Evolutionary conservation across 2,888 invertebrate species (phyloP).

Genomic region (Augochlorella aurata): DNA sequence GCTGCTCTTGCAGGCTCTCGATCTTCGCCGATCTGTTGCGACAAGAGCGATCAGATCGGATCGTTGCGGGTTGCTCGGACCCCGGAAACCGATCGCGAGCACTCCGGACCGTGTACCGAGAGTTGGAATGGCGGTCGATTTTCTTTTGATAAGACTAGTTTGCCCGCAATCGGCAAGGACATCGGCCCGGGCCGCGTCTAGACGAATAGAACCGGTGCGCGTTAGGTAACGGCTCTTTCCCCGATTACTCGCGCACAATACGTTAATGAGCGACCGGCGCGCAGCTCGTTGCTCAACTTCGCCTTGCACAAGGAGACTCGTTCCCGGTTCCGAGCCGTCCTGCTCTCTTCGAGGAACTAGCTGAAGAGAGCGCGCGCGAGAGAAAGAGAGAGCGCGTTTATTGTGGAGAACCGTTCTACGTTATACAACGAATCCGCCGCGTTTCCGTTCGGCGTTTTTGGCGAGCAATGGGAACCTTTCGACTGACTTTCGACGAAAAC

Average conservation of each 20-base stretch:
- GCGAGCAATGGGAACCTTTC: slow-evolving; percentile 2
- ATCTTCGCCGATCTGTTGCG: slow-evolving; percentile 74
- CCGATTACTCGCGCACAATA: slow-evolving; percentile 62
- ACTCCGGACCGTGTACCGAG: neutral
- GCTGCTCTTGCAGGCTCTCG: slow-evolving; percentile 82
- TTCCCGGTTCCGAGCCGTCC: slow-evolving; percentile 8
- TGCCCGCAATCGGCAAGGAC: slow-evolving; percentile 45
- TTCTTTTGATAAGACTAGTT: slow-evolving; percentile 17
- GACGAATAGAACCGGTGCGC: slow-evolving; percentile 9
- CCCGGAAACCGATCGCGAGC: neutral
- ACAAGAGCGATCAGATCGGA: slow-evolving; percentile 12
- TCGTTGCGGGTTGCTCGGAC: neutral
- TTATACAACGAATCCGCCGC: slow-evolving; percentile 42
- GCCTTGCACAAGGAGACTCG: slow-evolving; percentile 57
- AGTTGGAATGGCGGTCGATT: neutral
- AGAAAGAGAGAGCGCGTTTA: slow-evolving; percentile 22
- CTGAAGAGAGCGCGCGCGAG: slow-evolving; percentile 15
- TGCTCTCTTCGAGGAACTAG: slow-evolving; percentile 13
- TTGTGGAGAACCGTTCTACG: slow-evolving; percentile 18
- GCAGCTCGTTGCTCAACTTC: slow-evolving; percentile 54
- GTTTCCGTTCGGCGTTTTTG: slow-evolving; percentile 27
- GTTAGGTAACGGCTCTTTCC: slow-evolving; percentile 54
- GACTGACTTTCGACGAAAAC: neutral
- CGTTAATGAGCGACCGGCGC: slow-evolving; percentile 58
- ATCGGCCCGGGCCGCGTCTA: neutral